Conservation (phyloP, 2,888 invertebrate species). For the Stomorhina lunata region DNA sequence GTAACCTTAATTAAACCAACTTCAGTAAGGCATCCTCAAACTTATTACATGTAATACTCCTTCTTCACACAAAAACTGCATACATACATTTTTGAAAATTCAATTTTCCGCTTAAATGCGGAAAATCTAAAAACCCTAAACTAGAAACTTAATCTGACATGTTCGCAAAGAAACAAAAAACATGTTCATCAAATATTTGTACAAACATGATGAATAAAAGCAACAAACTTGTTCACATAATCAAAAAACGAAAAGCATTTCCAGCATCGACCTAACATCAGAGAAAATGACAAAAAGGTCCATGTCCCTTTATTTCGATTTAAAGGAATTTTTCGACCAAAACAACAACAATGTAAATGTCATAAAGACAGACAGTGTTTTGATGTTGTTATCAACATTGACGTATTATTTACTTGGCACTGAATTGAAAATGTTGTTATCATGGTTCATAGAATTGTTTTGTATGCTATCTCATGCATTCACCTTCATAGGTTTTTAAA, state of each 20-base stretch:
- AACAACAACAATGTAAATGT: conserved; percentile 18
- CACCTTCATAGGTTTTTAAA: not conserved
- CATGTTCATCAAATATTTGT: not conserved
- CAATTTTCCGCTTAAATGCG: conserved; percentile 51
- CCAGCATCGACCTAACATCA: conserved; percentile 3
- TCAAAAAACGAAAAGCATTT: conserved; percentile 24
- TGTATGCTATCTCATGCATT: not conserved
- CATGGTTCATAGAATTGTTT: not conserved
- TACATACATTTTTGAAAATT: conserved; percentile 38
- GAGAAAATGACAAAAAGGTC: not conserved
- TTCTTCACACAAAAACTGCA: too few species aligned
- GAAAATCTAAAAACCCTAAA: conserved; percentile 8
- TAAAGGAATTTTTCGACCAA: conserved; percentile 17
- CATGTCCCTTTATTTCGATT: not conserved
- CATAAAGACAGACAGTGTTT: conserved; percentile 7
- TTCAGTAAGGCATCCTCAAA: too few species aligned
- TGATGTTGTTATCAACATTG: conserved; percentile 40
- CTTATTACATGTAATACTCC: too few species aligned
- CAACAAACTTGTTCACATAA: too few species aligned
- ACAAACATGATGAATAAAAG: not conserved
- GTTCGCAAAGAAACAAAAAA: too few species aligned
- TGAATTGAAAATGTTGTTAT: not conserved
- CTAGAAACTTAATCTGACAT: not conserved
- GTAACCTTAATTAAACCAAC: too few species aligned
- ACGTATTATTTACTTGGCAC: not conserved